Base-by-base conservation (phyloP, 2,888 invertebrate genomes). In the Abscondita cerata region DNA sequence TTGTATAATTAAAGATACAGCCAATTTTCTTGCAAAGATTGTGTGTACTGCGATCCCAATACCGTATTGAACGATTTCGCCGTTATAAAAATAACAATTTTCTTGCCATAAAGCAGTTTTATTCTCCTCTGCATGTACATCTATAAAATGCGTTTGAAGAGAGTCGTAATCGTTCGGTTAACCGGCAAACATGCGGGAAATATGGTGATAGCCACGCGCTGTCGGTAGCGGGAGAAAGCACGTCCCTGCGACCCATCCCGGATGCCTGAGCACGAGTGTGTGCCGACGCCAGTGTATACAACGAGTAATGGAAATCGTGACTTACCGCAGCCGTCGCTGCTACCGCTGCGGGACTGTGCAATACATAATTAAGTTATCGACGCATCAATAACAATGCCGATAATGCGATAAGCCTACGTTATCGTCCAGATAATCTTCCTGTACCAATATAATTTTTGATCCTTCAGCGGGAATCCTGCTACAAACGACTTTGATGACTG, bases 301-400 rank as follows among this genome's bases (percentile, higher is more conserved):
- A 70, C 69, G 73, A 68, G 73, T 77, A 77, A 77, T 77, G 74
- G 76, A 76, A 77, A 75, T 77, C 77, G 76, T 77, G 77, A 77
- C 77, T 76, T 74, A 60, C 64, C 64, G 59, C 57, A 64, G 59
- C 58, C 65, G 59, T 67, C 71, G 66, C 68, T 68, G 52, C 59
- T 52, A 62, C 62, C 68, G 66, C 62, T 68, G 57, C 65, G 68
- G 66, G 68, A 66, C 66, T 67, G 58, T 68, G 62, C 64, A 64
- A 68, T 70, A 72, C 67, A 71, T 72, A 72, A 72, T 72, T 72
- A 72, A 72, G 69, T 68, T 69, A 70, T 72, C 70, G 68, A 67
- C 62, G 58, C 60, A 68, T 70, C 61, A 63, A 61, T 68, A 59
- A 47, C 62, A 48, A 48, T 52, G 56, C 48, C 51, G 62, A 66